Evolutionary conservation across 2,888 invertebrate species (phyloP).

Genomic region (Sphaerophoria taeniata): DNA sequence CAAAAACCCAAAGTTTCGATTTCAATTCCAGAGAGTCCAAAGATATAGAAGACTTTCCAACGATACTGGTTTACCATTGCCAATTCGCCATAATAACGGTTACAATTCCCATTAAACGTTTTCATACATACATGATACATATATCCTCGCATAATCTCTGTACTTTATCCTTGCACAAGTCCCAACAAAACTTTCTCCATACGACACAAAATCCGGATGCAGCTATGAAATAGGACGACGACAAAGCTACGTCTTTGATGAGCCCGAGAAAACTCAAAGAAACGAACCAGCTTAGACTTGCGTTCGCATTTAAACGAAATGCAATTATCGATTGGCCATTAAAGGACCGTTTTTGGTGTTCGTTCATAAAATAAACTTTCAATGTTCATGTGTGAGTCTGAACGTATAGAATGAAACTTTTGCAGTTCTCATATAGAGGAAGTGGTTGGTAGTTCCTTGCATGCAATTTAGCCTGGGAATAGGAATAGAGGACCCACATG

Average conservation of each 20-base stretch:
- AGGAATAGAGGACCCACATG: constrained; percentile 20
- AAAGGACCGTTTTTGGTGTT: constrained; percentile 24
- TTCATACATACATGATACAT: constrained; percentile 42
- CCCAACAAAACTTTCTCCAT: constrained; percentile 23
- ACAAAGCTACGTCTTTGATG: constrained; percentile 24
- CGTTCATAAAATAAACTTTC: background rate
- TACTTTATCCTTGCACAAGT: constrained; percentile 2
- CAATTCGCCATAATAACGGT: constrained; percentile 4
- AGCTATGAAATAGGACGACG: background rate
- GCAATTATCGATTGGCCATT: constrained; percentile 72
- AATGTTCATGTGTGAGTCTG: background rate
- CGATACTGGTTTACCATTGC: constrained; percentile 16
- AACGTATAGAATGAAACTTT: constrained; percentile 28
- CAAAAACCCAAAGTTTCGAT: constrained; percentile 48
- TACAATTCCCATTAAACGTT: constrained; percentile 34
- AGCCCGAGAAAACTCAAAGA: background rate
- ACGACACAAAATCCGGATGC: constrained; percentile 34
- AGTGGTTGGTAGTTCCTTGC: constrained; percentile 7
- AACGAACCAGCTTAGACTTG: background rate
- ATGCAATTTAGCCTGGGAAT: background rate
- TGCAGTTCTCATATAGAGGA: constrained; percentile 31
- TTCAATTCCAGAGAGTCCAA: constrained; percentile 32
- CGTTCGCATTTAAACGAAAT: constrained; percentile 53
- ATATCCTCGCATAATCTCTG: constrained; percentile 51
- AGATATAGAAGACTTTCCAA: background rate